phyloP scores from a whole-genome alignment of 2,888 invertebrate species.

The Diachrysia chrysitis region DNA sequence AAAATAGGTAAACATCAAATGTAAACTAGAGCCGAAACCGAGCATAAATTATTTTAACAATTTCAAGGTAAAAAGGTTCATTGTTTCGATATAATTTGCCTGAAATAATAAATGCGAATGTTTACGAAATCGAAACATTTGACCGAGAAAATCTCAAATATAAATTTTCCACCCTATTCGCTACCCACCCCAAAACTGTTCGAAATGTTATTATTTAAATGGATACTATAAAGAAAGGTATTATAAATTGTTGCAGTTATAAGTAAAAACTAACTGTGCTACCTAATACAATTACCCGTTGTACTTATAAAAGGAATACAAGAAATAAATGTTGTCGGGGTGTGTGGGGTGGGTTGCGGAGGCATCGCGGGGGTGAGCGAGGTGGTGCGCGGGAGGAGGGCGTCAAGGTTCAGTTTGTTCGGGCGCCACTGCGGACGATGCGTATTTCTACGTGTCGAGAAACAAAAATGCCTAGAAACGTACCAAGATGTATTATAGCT shows the following conservation, averaged over 20 bases:
- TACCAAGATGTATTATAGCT: constrained; percentile 31
- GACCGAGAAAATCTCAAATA: constrained; percentile 39
- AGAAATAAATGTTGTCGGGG: constrained; percentile 73
- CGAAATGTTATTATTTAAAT: constrained; percentile 29
- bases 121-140: constrained; percentile 40
- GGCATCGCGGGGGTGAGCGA: constrained; percentile 52
- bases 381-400: constrained; percentile 54
- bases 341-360: constrained; percentile 19
- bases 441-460: constrained; percentile 76
- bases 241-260: constrained; percentile 46
- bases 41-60: constrained; percentile 29
- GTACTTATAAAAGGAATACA: constrained; percentile 69
- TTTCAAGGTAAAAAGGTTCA: constrained; percentile 37
- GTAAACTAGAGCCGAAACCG: constrained; percentile 23
- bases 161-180: constrained; percentile 23
- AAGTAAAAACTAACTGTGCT: constrained; percentile 57
- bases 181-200: constrained; percentile 20
- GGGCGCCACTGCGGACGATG: constrained; percentile 84
- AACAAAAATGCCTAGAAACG: constrained; percentile 34
- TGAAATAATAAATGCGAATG: constrained; percentile 37
- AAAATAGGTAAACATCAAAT: constrained; percentile 23
- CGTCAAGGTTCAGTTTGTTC: constrained; percentile 71
- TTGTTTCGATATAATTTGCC: constrained; percentile 32
- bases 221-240: constrained; percentile 38
- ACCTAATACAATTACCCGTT: constrained; percentile 63